phyloP scores from a whole-genome alignment of 2,888 invertebrate genomes.

The Brachyptera putata region DNA sequence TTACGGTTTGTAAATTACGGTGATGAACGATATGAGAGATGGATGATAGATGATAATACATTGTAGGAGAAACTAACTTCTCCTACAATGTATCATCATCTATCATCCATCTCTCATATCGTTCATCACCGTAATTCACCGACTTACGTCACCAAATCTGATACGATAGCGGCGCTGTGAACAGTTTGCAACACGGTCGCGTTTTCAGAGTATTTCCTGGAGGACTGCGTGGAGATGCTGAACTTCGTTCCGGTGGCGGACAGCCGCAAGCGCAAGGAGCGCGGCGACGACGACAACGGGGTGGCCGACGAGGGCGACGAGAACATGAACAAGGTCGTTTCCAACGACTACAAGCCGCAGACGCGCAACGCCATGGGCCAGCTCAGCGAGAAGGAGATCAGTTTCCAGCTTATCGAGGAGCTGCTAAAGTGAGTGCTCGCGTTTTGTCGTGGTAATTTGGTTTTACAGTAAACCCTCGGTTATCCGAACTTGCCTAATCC shows the following conservation, averaged over 20 bases:
- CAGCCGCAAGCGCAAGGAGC: constrained; percentile 61
- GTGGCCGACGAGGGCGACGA: constrained; percentile 65
- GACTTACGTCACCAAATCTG: too few species aligned
- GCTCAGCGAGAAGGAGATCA: constrained; percentile 86
- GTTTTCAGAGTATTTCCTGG: constrained; percentile 75
- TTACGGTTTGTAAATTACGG: too few species aligned
- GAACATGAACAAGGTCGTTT: constrained; percentile 66
- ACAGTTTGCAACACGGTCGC: background rate
- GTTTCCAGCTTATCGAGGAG: constrained; percentile 84
- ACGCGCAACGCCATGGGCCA: constrained; percentile 68
- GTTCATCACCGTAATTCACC: too few species aligned
- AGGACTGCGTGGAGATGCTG: constrained; percentile 86
- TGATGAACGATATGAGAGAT: too few species aligned
- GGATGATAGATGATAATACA: too few species aligned
- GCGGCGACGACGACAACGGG: constrained; percentile 55
- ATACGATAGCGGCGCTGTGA: too few species aligned
- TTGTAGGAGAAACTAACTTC: too few species aligned
- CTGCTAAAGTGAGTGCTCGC: constrained; percentile 4
- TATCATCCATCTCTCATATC: too few species aligned
- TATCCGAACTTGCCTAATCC: too few species aligned
- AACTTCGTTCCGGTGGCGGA: constrained; percentile 75
- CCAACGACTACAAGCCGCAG: constrained; percentile 42
- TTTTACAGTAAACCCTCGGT: too few species aligned
- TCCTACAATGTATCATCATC: too few species aligned
- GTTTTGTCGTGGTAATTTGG: too few species aligned